Base-by-base conservation (phyloP, 2,797 vertebrate species). In the Lates japonicus region DNA sequence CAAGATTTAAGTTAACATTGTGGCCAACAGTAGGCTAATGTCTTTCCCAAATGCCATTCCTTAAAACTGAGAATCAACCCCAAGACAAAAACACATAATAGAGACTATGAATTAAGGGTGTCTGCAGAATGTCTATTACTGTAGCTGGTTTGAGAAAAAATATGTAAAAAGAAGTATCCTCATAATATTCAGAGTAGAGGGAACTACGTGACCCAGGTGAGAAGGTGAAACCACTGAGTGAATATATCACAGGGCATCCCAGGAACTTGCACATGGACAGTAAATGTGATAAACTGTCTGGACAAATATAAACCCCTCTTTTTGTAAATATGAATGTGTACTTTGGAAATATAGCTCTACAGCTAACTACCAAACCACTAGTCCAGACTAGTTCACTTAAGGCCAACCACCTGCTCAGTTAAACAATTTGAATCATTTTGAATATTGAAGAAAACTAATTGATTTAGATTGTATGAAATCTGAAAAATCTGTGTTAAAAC, bases 51-150 rank as follows among this genome's bases (percentile, higher is more conserved):
- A 73, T 72, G 39, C 31, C 39, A 25, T 80, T 74, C 39, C 42
- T 76, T 71, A 46, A 81, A 80, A 74, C 41, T 58, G 44, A 58
- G 7, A 70, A 57, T 79, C 70, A 59, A 48, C 66, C 62, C 71
- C 52, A 84, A 82, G 88, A 80, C 64, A 83, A 76, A 75, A 70
- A 79, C 31, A 57, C 13, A 17, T 35, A 76, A 57, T 29, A 61
- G 42, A 49, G 35, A 48, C 57, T 39, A 13, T 35, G 51, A 71
- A 33, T 70, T 17, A 35, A 17, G 33, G 16, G 29, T 35, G 52
- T 78, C 52, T 76, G 58, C 31, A 29, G 25, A n/a, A 37, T 39
- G 65, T 78, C 20, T 49, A 55, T 13, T 19, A 6, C 42, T 66
- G 35, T 11, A 61, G 10, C 33, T 73, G 54, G 11, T 61, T 61